Evolutionary conservation across 2,888 invertebrate species (phyloP), one percentile per base, ranked within the genome.

Genomic region (Cryptus viduatorius): DNA sequence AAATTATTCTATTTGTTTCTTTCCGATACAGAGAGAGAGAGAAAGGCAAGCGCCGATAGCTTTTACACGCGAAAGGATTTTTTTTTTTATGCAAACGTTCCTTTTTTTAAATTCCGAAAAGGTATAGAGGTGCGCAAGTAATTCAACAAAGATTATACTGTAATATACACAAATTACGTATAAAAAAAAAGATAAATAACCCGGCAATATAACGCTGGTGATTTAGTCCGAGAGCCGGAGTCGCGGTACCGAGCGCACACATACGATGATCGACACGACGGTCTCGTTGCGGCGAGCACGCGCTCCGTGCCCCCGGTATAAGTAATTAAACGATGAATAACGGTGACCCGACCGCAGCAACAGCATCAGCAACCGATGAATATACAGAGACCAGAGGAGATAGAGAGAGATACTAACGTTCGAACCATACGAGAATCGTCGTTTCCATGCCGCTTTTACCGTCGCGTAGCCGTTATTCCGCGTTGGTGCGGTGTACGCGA

Each of bases 301-400:
- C 48, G 48, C 29, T 68, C 46, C 12, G 4, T 14, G 24, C 14
- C n/a, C 16, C 50, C 31, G 48, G 37, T 37, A 37, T 71, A 16
- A 71, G 69, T 71, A 50, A 71, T 71, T 71, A 71, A 71, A 71
- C 53, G 53, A 71, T 71, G 53, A 71, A 71, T 53, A 53, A 56
- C 71, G 37, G 5, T 71, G 16, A 71, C 71, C 16, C 53, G 53
- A 71, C 42, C 71, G 19, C 53, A 16, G 53, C 53, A 53, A 37
- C 46, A 48, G 19, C 68, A 50, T n/a, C 42, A 71, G 53, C 53
- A 37, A 71, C n/a, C 71, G 71, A 59, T 19, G 59, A 24, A 12
- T 7, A 53, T 53, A 19, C 19, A 53, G 10, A 53, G 53, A 2
- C 0, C 50, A 37, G 37, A 37, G 37, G 8, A 37, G 37, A 37